Percentiles rank a stretch among this genome's conserved stretches.
phyloP scores from a whole-genome alignment of 2,888 invertebrate genomes.

The Pammene aurita region DNA sequence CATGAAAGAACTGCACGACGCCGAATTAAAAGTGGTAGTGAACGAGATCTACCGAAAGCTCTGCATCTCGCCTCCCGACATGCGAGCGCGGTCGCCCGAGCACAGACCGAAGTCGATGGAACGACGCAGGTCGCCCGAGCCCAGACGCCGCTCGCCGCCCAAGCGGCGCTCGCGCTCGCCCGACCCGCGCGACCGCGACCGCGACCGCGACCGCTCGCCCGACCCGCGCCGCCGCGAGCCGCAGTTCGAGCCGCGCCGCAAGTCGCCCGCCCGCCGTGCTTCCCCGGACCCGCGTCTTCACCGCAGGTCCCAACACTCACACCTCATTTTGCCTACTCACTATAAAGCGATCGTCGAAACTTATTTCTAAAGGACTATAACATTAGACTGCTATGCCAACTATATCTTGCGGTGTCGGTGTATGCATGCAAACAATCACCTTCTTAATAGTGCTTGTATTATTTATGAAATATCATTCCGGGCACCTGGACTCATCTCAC shows the following conservation, averaged over 20 bases:
- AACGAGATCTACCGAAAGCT: slow-evolving; percentile 86
- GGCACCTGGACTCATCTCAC: too few relatives aligned
- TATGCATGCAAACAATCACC: too few relatives aligned
- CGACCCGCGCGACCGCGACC: slow-evolving; percentile 41
- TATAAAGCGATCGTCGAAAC: too few relatives aligned
- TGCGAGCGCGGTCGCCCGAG: slow-evolving; percentile 45
- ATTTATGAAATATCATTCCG: too few relatives aligned
- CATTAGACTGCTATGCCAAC: too few relatives aligned
- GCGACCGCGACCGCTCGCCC: background rate
- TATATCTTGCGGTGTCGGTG: too few relatives aligned
- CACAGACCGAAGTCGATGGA: slow-evolving; percentile 30
- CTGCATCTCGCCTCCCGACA: slow-evolving; percentile 71
- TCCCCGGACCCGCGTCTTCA: slow-evolving; percentile 44
- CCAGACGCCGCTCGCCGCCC: slow-evolving; percentile 19
- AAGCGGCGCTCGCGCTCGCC: slow-evolving; percentile 39
- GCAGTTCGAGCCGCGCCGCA: slow-evolving; percentile 43
- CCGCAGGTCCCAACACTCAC: slow-evolving; percentile 14
- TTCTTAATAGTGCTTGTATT: too few relatives aligned
- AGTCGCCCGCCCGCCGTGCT: slow-evolving; percentile 42
- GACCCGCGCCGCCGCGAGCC: slow-evolving; percentile 39
- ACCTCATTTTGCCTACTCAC: background rate
- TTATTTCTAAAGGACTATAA: too few relatives aligned
- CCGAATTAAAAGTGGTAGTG: slow-evolving; percentile 86
- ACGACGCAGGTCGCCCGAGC: slow-evolving; percentile 43
- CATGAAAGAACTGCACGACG: slow-evolving; percentile 90